phyloP scores from a whole-genome alignment of 37 sponge, comb jelly and placozoan species.

The Chondrilla cf. caribensis region DNA sequence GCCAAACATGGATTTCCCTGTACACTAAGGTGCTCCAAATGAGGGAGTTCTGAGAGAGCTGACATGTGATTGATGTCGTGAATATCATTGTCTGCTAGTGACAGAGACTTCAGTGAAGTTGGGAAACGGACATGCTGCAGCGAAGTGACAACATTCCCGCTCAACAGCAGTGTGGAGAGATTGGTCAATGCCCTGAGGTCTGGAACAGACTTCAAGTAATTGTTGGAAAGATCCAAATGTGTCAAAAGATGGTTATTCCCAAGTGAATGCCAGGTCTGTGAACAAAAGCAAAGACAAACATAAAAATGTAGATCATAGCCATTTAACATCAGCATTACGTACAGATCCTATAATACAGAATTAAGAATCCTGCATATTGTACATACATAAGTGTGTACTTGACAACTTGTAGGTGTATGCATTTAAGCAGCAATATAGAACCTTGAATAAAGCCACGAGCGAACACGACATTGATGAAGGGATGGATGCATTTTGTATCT shows the following conservation, averaged over 20 bases:
- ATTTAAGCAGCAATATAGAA: no score
- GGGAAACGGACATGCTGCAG: slow-evolving; percentile 35
- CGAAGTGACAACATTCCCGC: slow-evolving; percentile 51
- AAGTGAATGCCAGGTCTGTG: not conserved
- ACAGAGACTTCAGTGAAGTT: slow-evolving; percentile 25
- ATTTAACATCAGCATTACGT: no score
- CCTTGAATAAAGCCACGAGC: no score
- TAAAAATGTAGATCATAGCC: no score
- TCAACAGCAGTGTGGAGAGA: slow-evolving; percentile 54
- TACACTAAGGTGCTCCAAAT: slow-evolving; percentile 35
- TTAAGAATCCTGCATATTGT: not conserved
- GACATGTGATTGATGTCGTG: slow-evolving; percentile 46
- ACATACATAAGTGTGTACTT: no score
- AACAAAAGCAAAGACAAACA: not conserved
- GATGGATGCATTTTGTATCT: no score
- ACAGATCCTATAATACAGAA: not conserved
- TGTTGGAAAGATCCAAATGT: slow-evolving; percentile 62
- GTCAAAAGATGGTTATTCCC: slow-evolving; percentile 2
- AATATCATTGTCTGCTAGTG: slow-evolving; percentile 63
- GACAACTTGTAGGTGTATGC: no score
- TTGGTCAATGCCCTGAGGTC: slow-evolving; percentile 17
- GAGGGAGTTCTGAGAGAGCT: not conserved
- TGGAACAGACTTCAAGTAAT: slow-evolving; percentile 15
- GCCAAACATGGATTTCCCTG: slow-evolving; percentile 49
- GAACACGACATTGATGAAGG: no score